A percentile compares a stretch with the other conserved stretches of the same genome.
Conservation (phyloP, 2,113 vertebrate species). For the Gracilinanus agilis region DNA sequence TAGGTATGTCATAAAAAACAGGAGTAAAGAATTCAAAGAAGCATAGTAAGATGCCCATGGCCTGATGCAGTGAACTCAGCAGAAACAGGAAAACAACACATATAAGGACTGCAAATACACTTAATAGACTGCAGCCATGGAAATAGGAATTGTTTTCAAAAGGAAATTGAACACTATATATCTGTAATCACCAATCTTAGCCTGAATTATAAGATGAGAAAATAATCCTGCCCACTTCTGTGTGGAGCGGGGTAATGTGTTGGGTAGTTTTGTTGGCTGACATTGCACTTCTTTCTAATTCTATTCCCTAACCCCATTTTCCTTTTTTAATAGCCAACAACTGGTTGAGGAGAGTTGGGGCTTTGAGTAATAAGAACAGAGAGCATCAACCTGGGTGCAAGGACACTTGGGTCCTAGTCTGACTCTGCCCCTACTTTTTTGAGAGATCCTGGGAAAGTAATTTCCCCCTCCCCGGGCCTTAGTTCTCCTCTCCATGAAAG, state of each 20-base stretch:
- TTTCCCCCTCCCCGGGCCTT: not conserved
- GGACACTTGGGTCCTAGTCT: not conserved
- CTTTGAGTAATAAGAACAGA: not conserved
- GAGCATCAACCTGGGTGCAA: not conserved
- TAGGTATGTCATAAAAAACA: not conserved
- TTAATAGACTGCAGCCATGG: not conserved
- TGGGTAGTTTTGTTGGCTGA: not conserved
- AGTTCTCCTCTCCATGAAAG: not conserved
- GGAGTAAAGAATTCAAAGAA: not conserved
- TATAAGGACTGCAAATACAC: not conserved
- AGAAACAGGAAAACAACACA: not conserved
- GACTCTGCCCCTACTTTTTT: not conserved
- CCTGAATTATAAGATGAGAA: not conserved
- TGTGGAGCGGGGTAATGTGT: not conserved
- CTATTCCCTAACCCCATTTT: not conserved
- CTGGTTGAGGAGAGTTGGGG: not conserved
- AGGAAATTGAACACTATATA: not conserved
- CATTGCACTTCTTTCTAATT: constrained; percentile 15
- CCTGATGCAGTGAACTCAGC: not conserved
- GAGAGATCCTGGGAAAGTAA: not conserved
- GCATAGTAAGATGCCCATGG: not conserved
- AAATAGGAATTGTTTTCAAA: not conserved
- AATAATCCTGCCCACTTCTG: not conserved
- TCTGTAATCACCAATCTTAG: not conserved
- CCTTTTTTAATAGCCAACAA: not conserved